Conservation (phyloP, 1,140 invertebrate species). For the Adoxophyes honmai region DNA sequence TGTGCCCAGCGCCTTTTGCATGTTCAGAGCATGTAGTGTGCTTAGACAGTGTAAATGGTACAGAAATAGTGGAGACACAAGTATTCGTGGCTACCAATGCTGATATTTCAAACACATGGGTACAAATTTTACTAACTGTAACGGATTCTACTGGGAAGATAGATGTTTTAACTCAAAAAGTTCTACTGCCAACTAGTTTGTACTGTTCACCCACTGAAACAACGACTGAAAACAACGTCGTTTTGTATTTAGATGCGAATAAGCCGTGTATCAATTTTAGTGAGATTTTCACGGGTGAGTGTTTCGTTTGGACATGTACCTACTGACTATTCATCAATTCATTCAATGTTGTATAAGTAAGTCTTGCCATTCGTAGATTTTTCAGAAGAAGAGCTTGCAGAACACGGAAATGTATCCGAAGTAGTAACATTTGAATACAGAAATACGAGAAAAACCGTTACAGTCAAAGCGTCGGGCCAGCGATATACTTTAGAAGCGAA, state of each 20-base stretch:
- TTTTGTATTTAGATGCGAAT: constrained; percentile 41
- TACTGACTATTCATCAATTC: too few species aligned
- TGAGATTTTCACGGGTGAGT: constrained; percentile 58
- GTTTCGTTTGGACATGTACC: too few species aligned
- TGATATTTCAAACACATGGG: constrained; percentile 40
- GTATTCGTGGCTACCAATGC: constrained; percentile 40
- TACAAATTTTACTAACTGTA: constrained; percentile 51
- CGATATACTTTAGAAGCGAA: constrained; percentile 46
- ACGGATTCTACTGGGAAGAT: constrained; percentile 52
- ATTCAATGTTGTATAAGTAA: too few species aligned
- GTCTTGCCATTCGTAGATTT: constrained; percentile 46
- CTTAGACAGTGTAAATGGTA: constrained; percentile 56
- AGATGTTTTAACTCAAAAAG: constrained; percentile 32
- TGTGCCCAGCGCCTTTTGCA: constrained; percentile 44
- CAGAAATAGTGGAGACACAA: constrained; percentile 59
- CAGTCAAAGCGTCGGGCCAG: constrained; percentile 32
- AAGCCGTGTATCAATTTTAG: constrained; percentile 34
- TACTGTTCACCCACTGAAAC: constrained; percentile 38
- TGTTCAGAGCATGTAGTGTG: constrained; percentile 49
- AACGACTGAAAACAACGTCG: constrained; percentile 30
- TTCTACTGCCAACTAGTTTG: constrained; percentile 48
- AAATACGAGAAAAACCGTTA: constrained; percentile 44
- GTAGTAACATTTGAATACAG: constrained; percentile 42
- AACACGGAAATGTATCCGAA: constrained; percentile 22
- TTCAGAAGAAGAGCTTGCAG: constrained; percentile 40